phyloP scores from a whole-genome alignment of 2,113 vertebrate genomes.

The Microcebus murinus region DNA sequence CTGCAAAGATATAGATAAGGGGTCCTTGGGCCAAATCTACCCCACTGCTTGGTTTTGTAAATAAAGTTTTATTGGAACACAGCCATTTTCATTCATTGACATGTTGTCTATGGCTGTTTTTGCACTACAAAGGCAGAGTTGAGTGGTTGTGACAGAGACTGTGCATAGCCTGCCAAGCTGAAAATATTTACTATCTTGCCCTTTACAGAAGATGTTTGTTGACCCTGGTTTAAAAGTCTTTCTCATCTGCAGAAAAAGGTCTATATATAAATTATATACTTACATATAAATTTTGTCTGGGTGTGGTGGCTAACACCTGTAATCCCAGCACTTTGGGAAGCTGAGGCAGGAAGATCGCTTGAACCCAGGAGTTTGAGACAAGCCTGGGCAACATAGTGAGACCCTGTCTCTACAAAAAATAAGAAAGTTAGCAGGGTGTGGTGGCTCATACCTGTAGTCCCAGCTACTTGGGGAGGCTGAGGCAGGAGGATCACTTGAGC shows the following conservation, averaged over 20 bases:
- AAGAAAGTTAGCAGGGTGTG: too few species aligned
- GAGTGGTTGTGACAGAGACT: not conserved
- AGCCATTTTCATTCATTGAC: not conserved
- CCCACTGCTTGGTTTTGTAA: not conserved
- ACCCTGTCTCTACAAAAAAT: too few species aligned
- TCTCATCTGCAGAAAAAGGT: not conserved
- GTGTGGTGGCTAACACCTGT: rapidly evolving
- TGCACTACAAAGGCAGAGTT: not conserved
- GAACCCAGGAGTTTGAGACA: too few species aligned
- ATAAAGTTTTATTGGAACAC: not conserved
- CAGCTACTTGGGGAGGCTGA: too few species aligned
- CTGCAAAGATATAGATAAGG: not conserved
- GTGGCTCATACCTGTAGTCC: too few species aligned
- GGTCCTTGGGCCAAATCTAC: not conserved
- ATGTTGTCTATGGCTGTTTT: not conserved
- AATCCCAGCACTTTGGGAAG: too few species aligned
- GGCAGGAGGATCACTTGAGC: too few species aligned
- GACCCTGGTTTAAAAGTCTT: not conserved
- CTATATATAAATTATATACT: not conserved
- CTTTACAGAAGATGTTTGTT: not conserved
- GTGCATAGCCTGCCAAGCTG: not conserved
- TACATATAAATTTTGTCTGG: not conserved
- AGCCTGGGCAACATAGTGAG: too few species aligned
- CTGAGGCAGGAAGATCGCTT: too few species aligned
- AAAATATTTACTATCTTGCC: not conserved